Conservation (phyloP, 1,140 invertebrate genomes). For the Ceratitis capitata region DNA sequence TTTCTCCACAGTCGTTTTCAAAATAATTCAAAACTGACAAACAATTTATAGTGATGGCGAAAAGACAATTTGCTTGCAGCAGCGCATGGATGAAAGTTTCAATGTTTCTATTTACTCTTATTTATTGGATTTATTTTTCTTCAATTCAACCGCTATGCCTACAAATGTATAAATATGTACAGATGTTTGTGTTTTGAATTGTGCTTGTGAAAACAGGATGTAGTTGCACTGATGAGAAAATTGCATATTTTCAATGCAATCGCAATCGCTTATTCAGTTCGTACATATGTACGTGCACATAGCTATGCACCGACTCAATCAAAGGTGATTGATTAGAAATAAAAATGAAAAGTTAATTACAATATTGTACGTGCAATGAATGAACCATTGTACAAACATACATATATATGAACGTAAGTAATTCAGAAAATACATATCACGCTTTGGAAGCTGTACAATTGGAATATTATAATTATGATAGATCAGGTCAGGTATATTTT, state of each 20-base stretch:
- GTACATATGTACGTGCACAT: background rate
- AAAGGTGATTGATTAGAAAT: background rate
- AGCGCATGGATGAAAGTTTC: background rate
- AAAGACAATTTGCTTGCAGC: background rate
- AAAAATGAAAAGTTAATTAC: background rate
- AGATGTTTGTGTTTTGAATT: background rate
- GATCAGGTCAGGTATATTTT: too few species aligned
- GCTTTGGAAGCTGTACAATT: too few species aligned
- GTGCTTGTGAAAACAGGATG: background rate
- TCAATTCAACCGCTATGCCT: background rate
- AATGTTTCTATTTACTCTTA: too few species aligned
- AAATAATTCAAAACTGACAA: background rate
- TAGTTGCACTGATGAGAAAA: background rate
- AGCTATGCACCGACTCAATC: background rate
- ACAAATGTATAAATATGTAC: background rate
- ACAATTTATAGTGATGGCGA: background rate
- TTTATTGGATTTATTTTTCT: background rate
- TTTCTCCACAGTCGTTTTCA: background rate
- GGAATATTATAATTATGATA: too few species aligned
- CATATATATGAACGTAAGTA: too few species aligned
- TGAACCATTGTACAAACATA: too few species aligned
- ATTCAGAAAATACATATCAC: too few species aligned
- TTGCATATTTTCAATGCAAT: background rate
- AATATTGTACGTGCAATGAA: background rate
- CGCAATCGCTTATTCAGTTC: too few species aligned